phyloP scores from a whole-genome alignment of 1,140 invertebrate genomes.

The Drosophila chauvacae region DNA sequence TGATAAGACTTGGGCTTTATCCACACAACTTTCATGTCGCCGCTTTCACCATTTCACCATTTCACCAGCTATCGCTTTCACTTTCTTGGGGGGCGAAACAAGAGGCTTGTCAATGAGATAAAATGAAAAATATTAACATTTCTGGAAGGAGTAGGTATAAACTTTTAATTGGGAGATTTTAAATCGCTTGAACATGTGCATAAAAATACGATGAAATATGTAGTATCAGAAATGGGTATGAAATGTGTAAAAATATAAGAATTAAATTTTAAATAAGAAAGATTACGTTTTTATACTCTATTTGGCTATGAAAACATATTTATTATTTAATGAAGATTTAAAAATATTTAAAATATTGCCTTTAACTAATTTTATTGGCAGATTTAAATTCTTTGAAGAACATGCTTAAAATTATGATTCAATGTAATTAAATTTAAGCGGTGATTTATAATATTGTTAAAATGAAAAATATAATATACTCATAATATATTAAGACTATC shows the following conservation, averaged over 20 bases:
- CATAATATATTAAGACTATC: too few relatives aligned
- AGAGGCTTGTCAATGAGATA: background rate
- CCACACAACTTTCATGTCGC: conserved; percentile 30
- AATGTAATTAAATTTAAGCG: too few relatives aligned
- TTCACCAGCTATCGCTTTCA: conserved; percentile 21
- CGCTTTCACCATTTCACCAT: conserved; percentile 36
- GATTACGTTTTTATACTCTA: too few relatives aligned
- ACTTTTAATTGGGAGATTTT: background rate
- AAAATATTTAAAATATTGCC: too few relatives aligned
- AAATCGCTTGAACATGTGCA: background rate
- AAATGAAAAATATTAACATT: background rate
- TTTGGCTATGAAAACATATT: too few relatives aligned
- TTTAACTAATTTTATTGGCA: too few relatives aligned
- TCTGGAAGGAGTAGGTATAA: background rate
- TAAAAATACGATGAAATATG: background rate
- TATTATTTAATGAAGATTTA: too few relatives aligned
- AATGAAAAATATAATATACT: background rate
- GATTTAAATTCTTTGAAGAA: too few relatives aligned
- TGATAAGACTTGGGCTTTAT: conserved; percentile 34
- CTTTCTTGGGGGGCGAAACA: conserved; percentile 4
- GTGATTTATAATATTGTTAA: too few relatives aligned
- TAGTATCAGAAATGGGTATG: too few relatives aligned
- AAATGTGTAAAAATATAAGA: background rate
- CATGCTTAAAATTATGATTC: too few relatives aligned
- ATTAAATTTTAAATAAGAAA: background rate